phyloP scores from a whole-genome alignment of 2,888 invertebrate species.

The Protophormia terraenovae region DNA sequence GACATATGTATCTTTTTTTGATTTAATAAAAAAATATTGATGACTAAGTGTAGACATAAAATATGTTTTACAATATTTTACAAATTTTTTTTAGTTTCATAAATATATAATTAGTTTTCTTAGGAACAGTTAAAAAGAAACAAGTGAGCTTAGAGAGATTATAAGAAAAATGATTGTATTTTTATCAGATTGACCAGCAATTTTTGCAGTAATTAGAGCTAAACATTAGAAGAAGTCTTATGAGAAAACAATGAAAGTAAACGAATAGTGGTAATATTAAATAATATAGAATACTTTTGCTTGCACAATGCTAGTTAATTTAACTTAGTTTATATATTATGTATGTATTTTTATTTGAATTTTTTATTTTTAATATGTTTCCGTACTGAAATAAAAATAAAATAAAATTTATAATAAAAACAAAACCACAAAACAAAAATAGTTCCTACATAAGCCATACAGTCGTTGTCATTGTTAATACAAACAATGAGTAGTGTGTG shows the following conservation, averaged over 20 bases:
- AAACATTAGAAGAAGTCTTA: slow-evolving; percentile 18
- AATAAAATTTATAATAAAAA: background rate
- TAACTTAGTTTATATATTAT: slow-evolving; percentile 20
- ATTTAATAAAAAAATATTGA: slow-evolving; percentile 24
- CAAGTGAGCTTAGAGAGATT: slow-evolving; percentile 10
- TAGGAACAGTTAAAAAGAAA: slow-evolving; percentile 63
- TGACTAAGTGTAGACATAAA: slow-evolving; percentile 39
- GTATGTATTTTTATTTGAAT: background rate
- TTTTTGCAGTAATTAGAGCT: slow-evolving; percentile 41
- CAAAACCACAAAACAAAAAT: background rate
- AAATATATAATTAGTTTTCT: slow-evolving; percentile 4
- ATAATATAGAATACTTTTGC: slow-evolving; percentile 57
- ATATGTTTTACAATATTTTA: slow-evolving; percentile 65
- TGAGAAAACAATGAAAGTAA: slow-evolving; percentile 25
- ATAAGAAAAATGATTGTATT: slow-evolving; percentile 29
- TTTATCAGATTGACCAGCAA: slow-evolving; percentile 66
- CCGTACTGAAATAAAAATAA: background rate
- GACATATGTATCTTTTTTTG: slow-evolving; percentile 22
- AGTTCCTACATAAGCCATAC: slow-evolving; percentile 39
- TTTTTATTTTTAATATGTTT: background rate
- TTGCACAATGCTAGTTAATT: slow-evolving; percentile 7
- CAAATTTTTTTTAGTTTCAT: slow-evolving; percentile 30
- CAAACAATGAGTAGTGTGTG: slow-evolving; percentile 12
- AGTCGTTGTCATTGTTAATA: slow-evolving; percentile 42
- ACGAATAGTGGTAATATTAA: background rate